Evolutionary conservation across 2,888 invertebrate species (phyloP).

Genomic region (Cybosia mesomella): DNA sequence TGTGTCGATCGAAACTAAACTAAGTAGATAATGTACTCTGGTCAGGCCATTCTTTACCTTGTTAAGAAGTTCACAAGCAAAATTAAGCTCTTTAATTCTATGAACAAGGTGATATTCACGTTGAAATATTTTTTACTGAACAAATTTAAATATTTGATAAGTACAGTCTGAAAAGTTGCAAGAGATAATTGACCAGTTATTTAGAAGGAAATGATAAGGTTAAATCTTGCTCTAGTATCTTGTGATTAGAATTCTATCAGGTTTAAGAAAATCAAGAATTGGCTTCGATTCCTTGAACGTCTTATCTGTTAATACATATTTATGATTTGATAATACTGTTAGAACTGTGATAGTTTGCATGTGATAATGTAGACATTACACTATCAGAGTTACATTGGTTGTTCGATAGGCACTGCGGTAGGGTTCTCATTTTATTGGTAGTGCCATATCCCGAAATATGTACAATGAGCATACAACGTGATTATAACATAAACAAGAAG

Average conservation of each 20-base stretch:
- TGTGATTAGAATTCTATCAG: conserved; percentile 52
- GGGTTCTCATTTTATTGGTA: not conserved
- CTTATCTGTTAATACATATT: conserved; percentile 38
- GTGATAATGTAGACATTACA: conserved; percentile 23
- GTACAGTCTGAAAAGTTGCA: conserved; percentile 64
- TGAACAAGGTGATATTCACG: conserved; percentile 49
- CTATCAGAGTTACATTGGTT: not conserved
- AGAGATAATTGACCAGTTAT: conserved; percentile 76
- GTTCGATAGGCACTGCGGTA: not conserved
- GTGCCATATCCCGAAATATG: not conserved
- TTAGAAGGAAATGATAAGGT: conserved; percentile 67
- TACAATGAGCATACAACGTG: not conserved
- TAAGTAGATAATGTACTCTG: conserved; percentile 74
- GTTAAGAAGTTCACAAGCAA: conserved; percentile 43
- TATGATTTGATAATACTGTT: conserved; percentile 30
- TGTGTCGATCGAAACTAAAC: conserved; percentile 74
- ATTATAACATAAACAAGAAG: not conserved
- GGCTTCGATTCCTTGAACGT: conserved; percentile 25
- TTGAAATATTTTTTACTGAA: conserved; percentile 33
- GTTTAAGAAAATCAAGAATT: conserved; percentile 39
- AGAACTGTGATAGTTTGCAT: conserved; percentile 30
- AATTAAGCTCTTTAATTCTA: conserved; percentile 45
- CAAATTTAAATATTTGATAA: conserved; percentile 67
- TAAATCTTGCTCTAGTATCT: conserved; percentile 52
- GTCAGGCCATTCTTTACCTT: conserved; percentile 71